A percentile compares a stretch with the other conserved stretches of the same genome.
phyloP scores from a whole-genome alignment of 2,888 invertebrate species.

The Troides aeacus region DNA sequence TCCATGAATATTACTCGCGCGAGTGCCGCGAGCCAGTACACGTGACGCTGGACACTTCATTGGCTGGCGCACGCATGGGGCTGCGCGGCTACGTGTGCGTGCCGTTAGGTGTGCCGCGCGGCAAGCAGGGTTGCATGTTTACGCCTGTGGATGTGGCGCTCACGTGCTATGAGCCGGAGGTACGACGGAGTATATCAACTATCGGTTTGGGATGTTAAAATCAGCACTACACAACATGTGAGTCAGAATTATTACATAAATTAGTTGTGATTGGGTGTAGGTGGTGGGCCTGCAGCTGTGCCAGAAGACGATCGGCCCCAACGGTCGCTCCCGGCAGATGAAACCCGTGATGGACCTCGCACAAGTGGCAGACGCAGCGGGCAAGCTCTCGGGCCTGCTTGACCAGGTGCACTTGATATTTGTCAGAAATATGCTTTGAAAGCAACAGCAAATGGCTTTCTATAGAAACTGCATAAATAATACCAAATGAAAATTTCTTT shows the following conservation, averaged over 20 bases:
- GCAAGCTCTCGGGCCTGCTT: constrained; percentile 86
- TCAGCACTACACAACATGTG: not conserved
- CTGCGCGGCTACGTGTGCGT: constrained; percentile 96
- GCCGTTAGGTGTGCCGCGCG: constrained; percentile 95
- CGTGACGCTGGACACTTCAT: constrained; percentile 95
- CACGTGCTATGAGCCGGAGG: constrained; percentile 95
- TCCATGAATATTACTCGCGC: constrained; percentile 97
- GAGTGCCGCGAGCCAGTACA: constrained; percentile 97
- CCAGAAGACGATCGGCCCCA: constrained; percentile 87
- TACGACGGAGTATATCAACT: not conserved
- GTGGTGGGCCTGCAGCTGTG: constrained; percentile 88
- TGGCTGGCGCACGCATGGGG: constrained; percentile 93
- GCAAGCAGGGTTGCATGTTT: constrained; percentile 97
- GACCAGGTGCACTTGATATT: constrained; percentile 75
- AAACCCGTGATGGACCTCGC: constrained; percentile 82
- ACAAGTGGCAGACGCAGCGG: constrained; percentile 92
- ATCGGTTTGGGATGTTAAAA: no score
- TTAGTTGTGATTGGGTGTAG: constrained; percentile 40
- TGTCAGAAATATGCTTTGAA: no score
- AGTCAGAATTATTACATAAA: not conserved
- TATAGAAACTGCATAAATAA: no score
- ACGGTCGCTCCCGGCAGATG: constrained; percentile 80
- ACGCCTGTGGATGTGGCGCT: constrained; percentile 95
- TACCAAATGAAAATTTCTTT: no score
- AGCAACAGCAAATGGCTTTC: no score